Percentiles rank a stretch among this genome's conserved stretches.
These are phyloP conservation scores for Diorhabda elongata DNA, from an alignment of 1,140 invertebrate species.

Conservation along the genomic window DNA sequence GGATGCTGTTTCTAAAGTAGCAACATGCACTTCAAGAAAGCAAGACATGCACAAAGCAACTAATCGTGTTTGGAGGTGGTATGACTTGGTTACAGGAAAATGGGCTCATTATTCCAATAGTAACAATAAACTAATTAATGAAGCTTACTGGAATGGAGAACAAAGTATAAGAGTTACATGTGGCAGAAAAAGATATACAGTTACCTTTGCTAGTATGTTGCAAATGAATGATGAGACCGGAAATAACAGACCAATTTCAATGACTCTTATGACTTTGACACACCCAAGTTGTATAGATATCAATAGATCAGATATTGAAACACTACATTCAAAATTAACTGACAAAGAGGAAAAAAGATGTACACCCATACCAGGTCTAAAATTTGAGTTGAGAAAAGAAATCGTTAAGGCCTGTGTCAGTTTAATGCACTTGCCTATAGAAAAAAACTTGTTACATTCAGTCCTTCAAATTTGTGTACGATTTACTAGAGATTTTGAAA, in stretches of 20 bases:
- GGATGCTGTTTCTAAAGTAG: slow-evolving; percentile 78
- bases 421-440: slow-evolving; percentile 65
- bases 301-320: slow-evolving; percentile 23
- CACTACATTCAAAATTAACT: slow-evolving; percentile 28
- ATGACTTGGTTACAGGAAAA: slow-evolving; percentile 74
- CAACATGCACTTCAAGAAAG: slow-evolving; percentile 66
- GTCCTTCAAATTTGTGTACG: slow-evolving; percentile 73
- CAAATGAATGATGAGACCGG: slow-evolving; percentile 80
- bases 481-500: slow-evolving; percentile 71
- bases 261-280: slow-evolving; percentile 56
- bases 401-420: slow-evolving; percentile 62
- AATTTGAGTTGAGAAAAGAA: slow-evolving; percentile 42
- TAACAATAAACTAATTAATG: slow-evolving; percentile 79
- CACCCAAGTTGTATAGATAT: slow-evolving; percentile 32
- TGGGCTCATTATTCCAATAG: slow-evolving; percentile 73
- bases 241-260: slow-evolving; percentile 77
- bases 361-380: slow-evolving; percentile 33
- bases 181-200: slow-evolving; percentile 71
- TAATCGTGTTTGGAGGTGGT: slow-evolving; percentile 78
- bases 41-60: slow-evolving; percentile 66
- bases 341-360: slow-evolving; percentile 40
- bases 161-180: slow-evolving; percentile 68
- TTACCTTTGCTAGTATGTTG: slow-evolving; percentile 79
- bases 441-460: slow-evolving; percentile 75
- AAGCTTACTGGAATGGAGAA: slow-evolving; percentile 77